Evolutionary conservation across 2,888 invertebrate species (phyloP), one percentile per base, ranked within the genome.

Genomic region (Xestia xanthographa): DNA sequence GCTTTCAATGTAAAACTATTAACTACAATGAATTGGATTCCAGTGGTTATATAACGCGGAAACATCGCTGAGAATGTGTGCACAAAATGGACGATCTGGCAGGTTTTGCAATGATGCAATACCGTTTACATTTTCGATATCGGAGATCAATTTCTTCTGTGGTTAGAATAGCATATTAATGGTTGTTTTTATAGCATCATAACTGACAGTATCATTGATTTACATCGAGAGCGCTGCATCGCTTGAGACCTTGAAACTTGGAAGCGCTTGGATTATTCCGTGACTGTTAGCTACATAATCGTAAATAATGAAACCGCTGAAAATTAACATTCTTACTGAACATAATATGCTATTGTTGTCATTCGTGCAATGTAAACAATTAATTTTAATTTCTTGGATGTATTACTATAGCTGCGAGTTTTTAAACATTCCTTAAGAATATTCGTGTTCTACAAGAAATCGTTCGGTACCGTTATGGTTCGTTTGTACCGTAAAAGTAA

Each of bases 71-170:
- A 80, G 74, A 88, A 77, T 86, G 86, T 90, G 86, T 87, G 89
- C 90, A 87, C 90, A 90, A 92, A 92, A 92, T 92, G 92, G 92
- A 90, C 88, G 92, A 83, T 89, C 86, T 85, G 83, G 73, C 82
- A 66, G 75, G 63, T 85, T 88, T 88, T 86, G 85, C 86, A 86
- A 76, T 90, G 88, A 88, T 91, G 91, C 91, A 90, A 91, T 84
- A 79, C 79, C 75, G 67, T 70, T 73, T 79, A 80, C 72, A 50
- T 77, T 75, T 68, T 72, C 62, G 66, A 79, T 79, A 87, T 86
- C 79, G 77, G 34, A 84, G 77, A 84, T 82, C 68, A 80, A 88
- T 89, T 84, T 87, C 83, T 88, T 82, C 78, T 83, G 80, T 70
- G 76, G 74, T 77, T 70, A 74, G 22, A 65, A 74, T 68, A 67